Evolutionary conservation across 2,888 invertebrate genomes (phyloP).

Genomic region (Holacanthella duospinosa): DNA sequence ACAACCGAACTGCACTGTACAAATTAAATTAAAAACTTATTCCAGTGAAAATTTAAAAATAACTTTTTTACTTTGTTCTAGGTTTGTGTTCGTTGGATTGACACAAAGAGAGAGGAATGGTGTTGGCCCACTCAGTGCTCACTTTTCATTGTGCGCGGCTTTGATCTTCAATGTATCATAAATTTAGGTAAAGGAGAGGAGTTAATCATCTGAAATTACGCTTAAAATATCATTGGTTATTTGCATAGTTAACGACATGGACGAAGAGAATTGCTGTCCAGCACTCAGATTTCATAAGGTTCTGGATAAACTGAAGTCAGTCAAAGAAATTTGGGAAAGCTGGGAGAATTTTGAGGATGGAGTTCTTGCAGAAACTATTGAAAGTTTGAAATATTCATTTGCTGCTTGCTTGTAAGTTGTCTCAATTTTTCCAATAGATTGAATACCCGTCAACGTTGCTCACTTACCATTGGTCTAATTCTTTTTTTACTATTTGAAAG

Average conservation of each 20-base stretch:
- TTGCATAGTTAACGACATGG: neutral
- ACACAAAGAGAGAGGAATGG: constrained; percentile 9
- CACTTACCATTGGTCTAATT: neutral
- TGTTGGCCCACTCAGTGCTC: constrained; percentile 9
- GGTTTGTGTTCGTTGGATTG: constrained; percentile 1
- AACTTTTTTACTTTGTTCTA: neutral
- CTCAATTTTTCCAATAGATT: neutral
- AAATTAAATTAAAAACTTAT: too few species aligned
- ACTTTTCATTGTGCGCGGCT: constrained; percentile 2
- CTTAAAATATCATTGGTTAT: too few species aligned
- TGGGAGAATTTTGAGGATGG: neutral
- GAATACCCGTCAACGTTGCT: neutral
- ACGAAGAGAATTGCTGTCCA: neutral
- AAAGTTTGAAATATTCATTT: neutral
- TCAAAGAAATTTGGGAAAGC: neutral
- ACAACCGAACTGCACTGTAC: too few species aligned
- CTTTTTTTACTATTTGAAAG: neutral
- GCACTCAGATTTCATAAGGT: neutral
- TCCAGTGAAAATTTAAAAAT: too few species aligned
- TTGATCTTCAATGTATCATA: constrained; percentile 8
- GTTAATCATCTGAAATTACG: too few species aligned
- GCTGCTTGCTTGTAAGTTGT: neutral
- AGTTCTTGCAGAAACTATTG: neutral
- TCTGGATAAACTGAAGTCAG: neutral
- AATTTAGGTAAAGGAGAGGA: neutral